Base-by-base conservation (phyloP, 2,113 vertebrate species). In the Galemys pyrenaicus region DNA sequence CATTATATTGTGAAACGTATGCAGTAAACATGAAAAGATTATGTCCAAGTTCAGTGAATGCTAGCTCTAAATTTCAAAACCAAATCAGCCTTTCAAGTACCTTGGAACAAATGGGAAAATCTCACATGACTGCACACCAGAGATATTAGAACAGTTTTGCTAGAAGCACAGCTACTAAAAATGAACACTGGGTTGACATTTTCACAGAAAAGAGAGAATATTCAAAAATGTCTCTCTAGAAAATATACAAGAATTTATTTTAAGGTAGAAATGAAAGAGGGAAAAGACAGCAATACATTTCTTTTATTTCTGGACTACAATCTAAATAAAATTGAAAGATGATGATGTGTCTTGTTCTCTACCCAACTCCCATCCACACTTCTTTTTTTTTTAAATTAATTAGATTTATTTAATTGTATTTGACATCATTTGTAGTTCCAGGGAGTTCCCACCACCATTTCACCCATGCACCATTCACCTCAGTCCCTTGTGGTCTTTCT, bases 101-200 rank as follows among this genome's bases (percentile, higher is more conserved):
- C 81, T 91, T 81, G 56, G 70, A 93, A 95, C 56, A 93, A 94
- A 94, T 58, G 65, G 49, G 74, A 84, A 94, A 65, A 78, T 87
- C 62, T 88, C 94, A 94, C 58, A 91, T 62, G 91, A 77, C 49
- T 78, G 75, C 46, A 91, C 51, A 77, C 32, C n/a, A 71, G 32
- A 87, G 91, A 88, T 39, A 94, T 3, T 37, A 91, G 39, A 78
- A 51, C 54, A 71, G 74, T 39, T 89, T 68, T 78, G 30, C 75
- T 89, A 58, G 78, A 87, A 95, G 65, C 28, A 46, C 58, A 68
- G 44, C 81, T 58, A 64, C 51, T 41, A 46, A 94, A 87, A 85
- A 77, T 26, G 30, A 86, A 73, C 26, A 32, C 54, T 39, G 16
- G 78, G 46, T 78, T 82, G 46, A 78, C 71, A 80, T 85, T 91